Evolutionary conservation across 2,797 vertebrate species (phyloP), one percentile per base, ranked within the genome.

Genomic region (Hypotaenidia okinawae): DNA sequence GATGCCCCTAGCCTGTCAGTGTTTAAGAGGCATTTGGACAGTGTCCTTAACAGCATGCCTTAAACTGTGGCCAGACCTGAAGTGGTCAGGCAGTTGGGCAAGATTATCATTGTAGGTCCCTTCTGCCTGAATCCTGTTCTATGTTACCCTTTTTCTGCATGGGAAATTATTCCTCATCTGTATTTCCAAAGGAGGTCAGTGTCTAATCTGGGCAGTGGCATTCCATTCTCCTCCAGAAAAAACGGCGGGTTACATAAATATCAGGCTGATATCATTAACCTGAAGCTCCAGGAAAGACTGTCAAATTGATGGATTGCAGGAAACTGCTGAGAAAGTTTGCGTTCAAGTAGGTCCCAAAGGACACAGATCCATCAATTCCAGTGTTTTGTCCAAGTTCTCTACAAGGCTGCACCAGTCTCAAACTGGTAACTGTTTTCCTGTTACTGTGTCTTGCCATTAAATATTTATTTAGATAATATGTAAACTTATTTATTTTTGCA

Each of bases 51-150:
- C 6, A 72, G 10, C 13, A 33, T 24, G 13, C 37, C 76, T 39
- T 78, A 55, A 32, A 13, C 37, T 75, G 33, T 22, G 1, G 12
- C 57, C 16, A 73, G 15, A 10, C 33, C 32, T 55, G 33, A 78
- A 51, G 33, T 16, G 1, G 12, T 62, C 67, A 58, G 27, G 15
- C 28, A 87, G 47, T 28, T 66, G 30, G 47, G 75, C 19, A 32
- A 47, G 32, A 12, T 47, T 23, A 13, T 52, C 0, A 0, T 5
- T 62, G 52, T 41, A 70, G 30, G n/a, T 78, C 18, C 16, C 24
- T 84, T 88, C 32, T 18, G 69, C 39, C n/a, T 69, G 30, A 75
- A 67, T 25, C 45, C 30, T 12, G 11, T 62, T 72, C 51, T 80
- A 3, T 43, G 68, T 30, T 57, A 3, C 33, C 79, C 1, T 45